phyloP scores from a whole-genome alignment of 2,888 invertebrate species.

The Leucophenga maculata region DNA sequence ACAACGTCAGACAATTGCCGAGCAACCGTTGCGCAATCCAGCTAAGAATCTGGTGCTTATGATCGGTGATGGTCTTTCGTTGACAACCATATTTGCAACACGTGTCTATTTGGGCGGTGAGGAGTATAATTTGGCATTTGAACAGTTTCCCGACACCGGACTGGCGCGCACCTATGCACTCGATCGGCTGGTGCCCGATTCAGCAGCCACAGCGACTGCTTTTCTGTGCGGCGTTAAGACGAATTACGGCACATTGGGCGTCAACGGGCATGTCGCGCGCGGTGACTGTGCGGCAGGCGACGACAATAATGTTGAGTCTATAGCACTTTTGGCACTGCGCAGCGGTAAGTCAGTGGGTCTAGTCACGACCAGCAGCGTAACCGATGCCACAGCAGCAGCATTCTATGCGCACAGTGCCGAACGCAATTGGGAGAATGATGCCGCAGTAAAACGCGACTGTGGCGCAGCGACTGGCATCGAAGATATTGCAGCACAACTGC shows the following conservation, averaged over 20 bases:
- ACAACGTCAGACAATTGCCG: conserved; percentile 23
- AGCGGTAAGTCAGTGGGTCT: conserved; percentile 76
- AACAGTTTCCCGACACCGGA: conserved; percentile 81
- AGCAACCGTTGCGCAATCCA: conserved; percentile 28
- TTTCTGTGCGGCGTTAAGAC: conserved; percentile 84
- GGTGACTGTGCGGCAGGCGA: conserved; percentile 77
- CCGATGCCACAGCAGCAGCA: conserved; percentile 82
- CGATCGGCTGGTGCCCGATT: conserved; percentile 83
- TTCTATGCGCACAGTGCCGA: conserved; percentile 77
- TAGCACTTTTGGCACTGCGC: conserved; percentile 79
- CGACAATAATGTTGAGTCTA: conserved; percentile 77
- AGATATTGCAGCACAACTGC: conserved; percentile 82
- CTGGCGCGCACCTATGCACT: conserved; percentile 82
- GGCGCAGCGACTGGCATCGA: conserved; percentile 73
- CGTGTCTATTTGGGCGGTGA: conserved; percentile 83
- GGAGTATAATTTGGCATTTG: conserved; percentile 79
- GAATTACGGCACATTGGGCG: conserved; percentile 82
- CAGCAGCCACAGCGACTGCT: conserved; percentile 85
- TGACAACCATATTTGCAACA: conserved; percentile 83
- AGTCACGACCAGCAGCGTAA: conserved; percentile 83
- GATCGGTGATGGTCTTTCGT: conserved; percentile 89
- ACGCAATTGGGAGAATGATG: conserved; percentile 80
- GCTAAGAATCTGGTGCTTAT: conserved; percentile 85
- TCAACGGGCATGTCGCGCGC: conserved; percentile 77
- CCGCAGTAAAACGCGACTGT: conserved; percentile 72